phyloP scores from a whole-genome alignment of 1,140 invertebrate genomes.

The Uloborus diversus region DNA sequence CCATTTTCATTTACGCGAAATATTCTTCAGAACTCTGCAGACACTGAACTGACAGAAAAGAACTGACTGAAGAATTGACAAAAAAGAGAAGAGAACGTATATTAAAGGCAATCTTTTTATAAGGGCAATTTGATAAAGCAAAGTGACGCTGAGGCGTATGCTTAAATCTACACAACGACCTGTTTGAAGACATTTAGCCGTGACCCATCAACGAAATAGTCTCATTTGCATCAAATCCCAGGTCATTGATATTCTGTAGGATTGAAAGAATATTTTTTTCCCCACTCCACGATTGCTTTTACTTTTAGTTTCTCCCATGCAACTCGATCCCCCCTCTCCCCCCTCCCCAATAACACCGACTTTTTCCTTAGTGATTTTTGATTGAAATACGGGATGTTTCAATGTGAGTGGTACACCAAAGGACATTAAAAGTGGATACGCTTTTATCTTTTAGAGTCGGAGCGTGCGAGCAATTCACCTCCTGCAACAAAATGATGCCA shows the following conservation, averaged over 20 bases:
- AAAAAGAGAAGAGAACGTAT: not conserved
- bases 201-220: slow-evolving; percentile 37
- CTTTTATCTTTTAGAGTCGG: not conserved
- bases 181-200: slow-evolving; percentile 42
- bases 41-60: too few relatives aligned
- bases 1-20: not conserved
- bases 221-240: slow-evolving; percentile 27
- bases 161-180: slow-evolving; percentile 46
- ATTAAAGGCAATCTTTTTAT: not conserved
- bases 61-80: not conserved
- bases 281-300: not conserved
- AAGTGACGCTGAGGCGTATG: slow-evolving; percentile 23
- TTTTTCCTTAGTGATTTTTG: not conserved
- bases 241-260: slow-evolving; percentile 37
- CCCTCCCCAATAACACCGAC: too few relatives aligned
- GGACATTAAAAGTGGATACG: not conserved
- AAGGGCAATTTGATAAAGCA: slow-evolving; percentile 20
- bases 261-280: not conserved
- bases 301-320: too few relatives aligned
- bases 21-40: not conserved
- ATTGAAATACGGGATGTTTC: slow-evolving; percentile 15
- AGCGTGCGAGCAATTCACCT: not conserved
- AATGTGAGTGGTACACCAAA: not conserved
- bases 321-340: too few relatives aligned
- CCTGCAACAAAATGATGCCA: not conserved